Evolutionary conservation across 2,113 vertebrate species (phyloP), one percentile per base, ranked within the genome.

Genomic region (Noctilio leporinus): DNA sequence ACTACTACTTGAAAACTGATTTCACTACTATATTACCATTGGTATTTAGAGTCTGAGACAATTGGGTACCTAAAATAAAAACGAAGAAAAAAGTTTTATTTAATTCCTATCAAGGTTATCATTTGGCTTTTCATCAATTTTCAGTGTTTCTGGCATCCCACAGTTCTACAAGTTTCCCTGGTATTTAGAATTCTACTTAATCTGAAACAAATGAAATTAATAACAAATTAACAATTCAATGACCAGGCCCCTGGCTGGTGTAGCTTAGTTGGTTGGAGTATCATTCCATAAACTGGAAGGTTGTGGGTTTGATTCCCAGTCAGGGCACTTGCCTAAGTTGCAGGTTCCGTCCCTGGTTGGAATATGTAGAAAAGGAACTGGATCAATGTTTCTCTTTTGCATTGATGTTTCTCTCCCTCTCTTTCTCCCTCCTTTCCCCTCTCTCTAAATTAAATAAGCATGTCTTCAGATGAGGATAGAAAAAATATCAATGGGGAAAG

Each of bases 151-250:
- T 91, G 77, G 75, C 17, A 30, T 59, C 57, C n/a, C 45, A 64
- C 9, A 72, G 43, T 81, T 90, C 9, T 59, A 2, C 16, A n/a
- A 38, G 35, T 24, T 81, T 57, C 43, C 49, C 35, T 47, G 47
- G 28, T 83, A 40, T 20, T 38, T 43, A 92, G 72, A 89, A 70
- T 69, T 89, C 26, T 75, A 24, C 90, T 92, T 95, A 87, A 84
- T 73, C 11, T 35, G 47, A 53, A 87, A 16, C 16, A 43, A 80
- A 33, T 87, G 28, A 49, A 86, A 47, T 91, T 19, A 85, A 30
- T 57, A 91, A 73, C 8, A 89, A 45, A 86, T 96, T 76, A 86
- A 94, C 94, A 78, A 80, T 40, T 88, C 28, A 59, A 4, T 70
- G 59, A 72, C 5, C 59, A 62, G 28, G 59, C 28, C 11, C 11